A percentile compares a stretch with the other conserved stretches of the same genome.
Evolutionary conservation across 2,797 vertebrate species (phyloP).

Genomic region (Ibycter americanus): DNA sequence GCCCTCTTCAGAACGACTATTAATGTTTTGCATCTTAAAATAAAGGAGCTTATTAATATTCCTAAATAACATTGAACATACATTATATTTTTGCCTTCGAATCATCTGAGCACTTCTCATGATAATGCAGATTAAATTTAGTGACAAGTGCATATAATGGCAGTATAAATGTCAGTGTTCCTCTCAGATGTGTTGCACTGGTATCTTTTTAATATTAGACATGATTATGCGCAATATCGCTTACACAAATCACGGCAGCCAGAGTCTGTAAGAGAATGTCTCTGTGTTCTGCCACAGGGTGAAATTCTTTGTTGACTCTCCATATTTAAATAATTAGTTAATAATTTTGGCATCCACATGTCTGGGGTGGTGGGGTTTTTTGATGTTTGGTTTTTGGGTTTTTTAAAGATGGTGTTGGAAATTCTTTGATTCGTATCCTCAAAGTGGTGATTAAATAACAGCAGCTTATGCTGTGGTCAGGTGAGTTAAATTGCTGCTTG

Average conservation of each 20-base stretch:
- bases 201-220: not conserved
- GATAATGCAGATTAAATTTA: conserved; percentile 43
- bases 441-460: not conserved
- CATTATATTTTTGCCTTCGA: conserved; percentile 18
- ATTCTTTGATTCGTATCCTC: not conserved
- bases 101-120: not conserved
- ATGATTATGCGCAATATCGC: not conserved
- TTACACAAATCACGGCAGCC: not conserved
- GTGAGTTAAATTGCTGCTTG: not conserved
- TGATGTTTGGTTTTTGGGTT: not conserved
- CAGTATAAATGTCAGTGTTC: conserved; percentile 49
- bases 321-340: not conserved
- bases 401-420: not conserved
- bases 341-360: not conserved
- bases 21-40: conserved; percentile 37
- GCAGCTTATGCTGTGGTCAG: not conserved
- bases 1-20: not conserved
- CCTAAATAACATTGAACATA: conserved; percentile 36
- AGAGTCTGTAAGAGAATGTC: not conserved
- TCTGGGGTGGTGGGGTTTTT: not conserved
- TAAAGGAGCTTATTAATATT: conserved; percentile 59
- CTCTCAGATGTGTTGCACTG: not conserved
- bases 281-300: not conserved
- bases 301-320: not conserved
- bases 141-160: conserved; percentile 26